Conservation (phyloP, 2,797 vertebrate species). For the Cichlasoma orientale region DNA sequence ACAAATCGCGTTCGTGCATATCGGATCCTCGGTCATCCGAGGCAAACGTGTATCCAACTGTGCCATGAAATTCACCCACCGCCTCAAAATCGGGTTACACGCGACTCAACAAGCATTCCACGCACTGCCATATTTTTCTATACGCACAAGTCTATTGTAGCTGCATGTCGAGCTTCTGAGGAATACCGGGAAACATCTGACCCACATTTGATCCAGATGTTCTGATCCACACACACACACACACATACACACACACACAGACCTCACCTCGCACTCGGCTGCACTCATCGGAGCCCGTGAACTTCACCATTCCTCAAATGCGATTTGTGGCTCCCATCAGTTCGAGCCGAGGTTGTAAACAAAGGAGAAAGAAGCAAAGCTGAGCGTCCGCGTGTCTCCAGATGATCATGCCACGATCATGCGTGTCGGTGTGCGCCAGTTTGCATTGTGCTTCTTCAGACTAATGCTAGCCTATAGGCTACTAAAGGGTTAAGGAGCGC, state of each 20-base stretch:
- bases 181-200: slow-evolving; percentile 23
- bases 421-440: slow-evolving; percentile 15
- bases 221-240: slow-evolving; percentile 47
- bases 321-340: neutral
- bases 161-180: neutral
- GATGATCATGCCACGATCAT: neutral
- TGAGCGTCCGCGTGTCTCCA: slow-evolving; percentile 1
- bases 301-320: slow-evolving; percentile 33
- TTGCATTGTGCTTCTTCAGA: slow-evolving; percentile 14
- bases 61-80: slow-evolving; percentile 24
- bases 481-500: slow-evolving; percentile 71
- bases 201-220: slow-evolving; percentile 62
- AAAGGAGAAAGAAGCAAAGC: neutral
- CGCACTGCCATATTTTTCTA: neutral
- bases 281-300: slow-evolving; percentile 15
- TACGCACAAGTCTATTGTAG: neutral
- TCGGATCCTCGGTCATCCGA: slow-evolving; percentile 49
- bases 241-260: neutral
- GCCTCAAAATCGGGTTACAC: neutral
- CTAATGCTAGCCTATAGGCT: neutral
- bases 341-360: slow-evolving; percentile 16
- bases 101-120: neutral
- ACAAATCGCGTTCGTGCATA: slow-evolving; percentile 67
- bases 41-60: slow-evolving; percentile 36
- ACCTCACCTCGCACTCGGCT: slow-evolving; percentile 42